phyloP scores from a whole-genome alignment of 2,797 vertebrate genomes.

The Onychomys leucogaster region DNA sequence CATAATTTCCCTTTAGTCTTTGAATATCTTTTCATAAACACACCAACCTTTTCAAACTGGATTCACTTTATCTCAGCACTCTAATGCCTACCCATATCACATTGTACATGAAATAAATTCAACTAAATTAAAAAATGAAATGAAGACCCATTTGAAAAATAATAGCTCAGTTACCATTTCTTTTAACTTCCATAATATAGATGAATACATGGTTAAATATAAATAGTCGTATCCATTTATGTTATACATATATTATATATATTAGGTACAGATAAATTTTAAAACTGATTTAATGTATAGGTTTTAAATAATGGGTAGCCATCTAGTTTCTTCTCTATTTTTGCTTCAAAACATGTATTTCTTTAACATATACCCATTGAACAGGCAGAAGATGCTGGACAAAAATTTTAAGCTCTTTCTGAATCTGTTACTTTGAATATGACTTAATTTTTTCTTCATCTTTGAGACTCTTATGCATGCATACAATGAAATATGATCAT shows the following conservation, averaged over 20 bases:
- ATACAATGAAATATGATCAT: not conserved
- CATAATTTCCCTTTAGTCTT: not conserved
- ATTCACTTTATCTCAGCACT: not conserved
- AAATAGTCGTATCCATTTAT: constrained; percentile 84
- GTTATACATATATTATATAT: constrained; percentile 69
- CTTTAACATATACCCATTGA: not conserved
- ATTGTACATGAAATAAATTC: not conserved
- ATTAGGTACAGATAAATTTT: not conserved
- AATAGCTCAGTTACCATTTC: not conserved
- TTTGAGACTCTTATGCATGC: not conserved
- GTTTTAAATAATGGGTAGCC: constrained; percentile 50
- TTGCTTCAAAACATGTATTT: constrained; percentile 73
- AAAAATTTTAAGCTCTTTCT: constrained; percentile 82
- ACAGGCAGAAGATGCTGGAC: not conserved
- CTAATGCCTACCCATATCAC: not conserved
- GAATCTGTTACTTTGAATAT: constrained; percentile 84
- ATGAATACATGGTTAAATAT: constrained; percentile 64
- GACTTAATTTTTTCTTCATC: not conserved
- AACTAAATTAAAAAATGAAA: constrained; percentile 14
- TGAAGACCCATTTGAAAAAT: not conserved
- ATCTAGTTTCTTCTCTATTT: constrained; percentile 84
- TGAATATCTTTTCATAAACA: not conserved
- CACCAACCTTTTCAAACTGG: not conserved
- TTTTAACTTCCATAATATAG: constrained; percentile 19
- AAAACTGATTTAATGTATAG: constrained; percentile 60